Percentiles rank a stretch among this genome's conserved stretches.
Evolutionary conservation across 1,140 invertebrate species (phyloP).

Genomic region (Marisa cornuarietis): DNA sequence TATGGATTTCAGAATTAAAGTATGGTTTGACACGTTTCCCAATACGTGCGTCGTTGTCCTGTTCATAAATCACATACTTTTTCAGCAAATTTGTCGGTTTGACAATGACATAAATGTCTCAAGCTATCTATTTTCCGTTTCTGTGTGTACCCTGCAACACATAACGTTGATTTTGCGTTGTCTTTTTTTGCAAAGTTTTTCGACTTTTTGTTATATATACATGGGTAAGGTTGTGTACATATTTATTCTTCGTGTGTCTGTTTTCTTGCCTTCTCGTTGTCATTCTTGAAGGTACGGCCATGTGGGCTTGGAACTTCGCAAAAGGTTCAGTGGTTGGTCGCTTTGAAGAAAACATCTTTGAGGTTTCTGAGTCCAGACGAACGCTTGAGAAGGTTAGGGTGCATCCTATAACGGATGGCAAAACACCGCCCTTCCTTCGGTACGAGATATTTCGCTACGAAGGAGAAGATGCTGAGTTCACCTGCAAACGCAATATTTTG

Average conservation of each 20-base stretch:
- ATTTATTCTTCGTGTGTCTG: background rate
- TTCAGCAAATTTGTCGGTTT: no score
- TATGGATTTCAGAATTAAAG: no score
- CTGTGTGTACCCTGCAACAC: no score
- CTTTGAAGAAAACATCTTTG: background rate
- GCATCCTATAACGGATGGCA: background rate
- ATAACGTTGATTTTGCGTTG: no score
- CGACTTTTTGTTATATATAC: no score
- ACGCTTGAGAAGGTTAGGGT: background rate
- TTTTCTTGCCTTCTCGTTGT: background rate
- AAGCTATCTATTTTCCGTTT: no score
- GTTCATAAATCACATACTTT: no score
- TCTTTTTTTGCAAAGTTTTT: no score
- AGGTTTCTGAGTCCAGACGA: background rate
- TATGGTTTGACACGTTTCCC: accelerated
- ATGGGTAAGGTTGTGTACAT: background rate
- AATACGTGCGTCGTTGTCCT: no score
- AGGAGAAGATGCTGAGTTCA: background rate
- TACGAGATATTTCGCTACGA: background rate
- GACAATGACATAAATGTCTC: no score
- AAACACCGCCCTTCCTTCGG: background rate
- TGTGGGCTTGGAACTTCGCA: background rate
- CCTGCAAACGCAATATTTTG: background rate
- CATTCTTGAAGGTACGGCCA: background rate
- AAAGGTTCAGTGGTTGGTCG: background rate